phyloP scores from a whole-genome alignment of 2,888 invertebrate species.

The Neelides folsomi region DNA sequence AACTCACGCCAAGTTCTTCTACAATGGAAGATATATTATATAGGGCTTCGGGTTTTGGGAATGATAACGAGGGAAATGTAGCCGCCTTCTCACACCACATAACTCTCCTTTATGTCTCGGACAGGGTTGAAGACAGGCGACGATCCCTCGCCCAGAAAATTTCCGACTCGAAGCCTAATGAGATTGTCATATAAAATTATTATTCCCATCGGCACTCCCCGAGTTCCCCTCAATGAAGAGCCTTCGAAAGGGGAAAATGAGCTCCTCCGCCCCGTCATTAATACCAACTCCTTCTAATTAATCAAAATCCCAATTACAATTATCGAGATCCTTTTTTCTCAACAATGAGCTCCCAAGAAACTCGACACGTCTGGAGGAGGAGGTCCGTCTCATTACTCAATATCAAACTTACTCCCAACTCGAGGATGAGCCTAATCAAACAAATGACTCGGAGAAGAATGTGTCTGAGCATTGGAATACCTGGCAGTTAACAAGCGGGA shows the following conservation, averaged over 20 bases:
- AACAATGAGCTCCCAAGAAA: slow-evolving; percentile 4
- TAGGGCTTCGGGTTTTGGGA: too few relatives aligned
- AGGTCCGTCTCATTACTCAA: slow-evolving; percentile 24
- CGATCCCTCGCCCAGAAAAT: background rate
- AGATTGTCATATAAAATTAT: slow-evolving; percentile 34
- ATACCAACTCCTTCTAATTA: slow-evolving; percentile 31
- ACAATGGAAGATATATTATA: too few relatives aligned
- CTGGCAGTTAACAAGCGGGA: too few relatives aligned
- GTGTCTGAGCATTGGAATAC: too few relatives aligned
- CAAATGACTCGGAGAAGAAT: too few relatives aligned
- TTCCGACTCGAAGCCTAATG: slow-evolving; percentile 21
- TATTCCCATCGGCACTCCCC: slow-evolving; percentile 23
- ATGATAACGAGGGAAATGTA: slow-evolving; percentile 4
- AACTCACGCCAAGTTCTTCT: slow-evolving; percentile 2
- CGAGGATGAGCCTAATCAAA: too few relatives aligned
- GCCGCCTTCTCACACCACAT: slow-evolving; percentile 2
- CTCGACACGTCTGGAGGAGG: slow-evolving; percentile 11
- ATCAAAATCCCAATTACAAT: slow-evolving; percentile 33
- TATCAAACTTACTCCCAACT: slow-evolving; percentile 11
- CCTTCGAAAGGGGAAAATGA: slow-evolving; percentile 7
- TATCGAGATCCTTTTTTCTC: slow-evolving; percentile 22
- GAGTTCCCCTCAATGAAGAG: slow-evolving; percentile 1
- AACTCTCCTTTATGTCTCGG: too few relatives aligned
- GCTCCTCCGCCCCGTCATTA: slow-evolving; percentile 27
- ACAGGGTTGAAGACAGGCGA: too few relatives aligned